These are phyloP conservation scores for Rhinichthys osculus DNA, from an alignment of 2,797 vertebrate species.

Conservation along the genomic window DNA sequence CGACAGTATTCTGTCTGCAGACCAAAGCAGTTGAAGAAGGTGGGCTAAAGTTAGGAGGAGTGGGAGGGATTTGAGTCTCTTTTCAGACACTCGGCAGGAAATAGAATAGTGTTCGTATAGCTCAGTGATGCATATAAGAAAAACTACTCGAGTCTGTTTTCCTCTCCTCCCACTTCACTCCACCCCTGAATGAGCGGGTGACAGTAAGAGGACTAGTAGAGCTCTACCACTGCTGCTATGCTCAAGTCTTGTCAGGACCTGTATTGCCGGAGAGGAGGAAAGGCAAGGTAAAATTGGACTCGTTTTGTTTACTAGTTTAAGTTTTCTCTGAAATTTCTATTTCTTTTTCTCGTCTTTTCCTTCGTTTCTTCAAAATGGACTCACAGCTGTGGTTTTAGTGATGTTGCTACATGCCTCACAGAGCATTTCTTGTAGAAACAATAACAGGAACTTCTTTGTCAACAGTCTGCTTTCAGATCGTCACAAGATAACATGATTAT, in stretches of 20 bases:
- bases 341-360: background rate
- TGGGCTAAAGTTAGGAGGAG: slow-evolving; percentile 57
- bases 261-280: slow-evolving; percentile 76
- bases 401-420: background rate
- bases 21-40: slow-evolving; percentile 34
- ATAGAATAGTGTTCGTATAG: background rate
- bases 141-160: background rate
- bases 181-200: slow-evolving; percentile 27
- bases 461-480: slow-evolving; percentile 8
- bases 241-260: slow-evolving; percentile 80
- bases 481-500: slow-evolving; percentile 1
- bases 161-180: slow-evolving; percentile 36
- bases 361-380: background rate
- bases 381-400: background rate
- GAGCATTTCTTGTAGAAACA: slow-evolving; percentile 15
- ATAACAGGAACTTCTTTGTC: slow-evolving; percentile 43
- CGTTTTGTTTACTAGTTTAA: background rate
- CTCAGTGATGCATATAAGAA: background rate
- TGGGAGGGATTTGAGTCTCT: slow-evolving; percentile 22
- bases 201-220: slow-evolving; percentile 34
- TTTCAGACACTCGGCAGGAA: slow-evolving; percentile 34
- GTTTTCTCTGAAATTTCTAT: background rate
- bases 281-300: slow-evolving; percentile 72
- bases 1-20: slow-evolving; percentile 27
- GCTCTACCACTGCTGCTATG: slow-evolving; percentile 31